A percentile compares a stretch with the other conserved stretches of the same genome.
These are phyloP conservation scores for Macrochelys suwanniensis DNA, from an alignment of 2,797 vertebrate genomes.

Conservation along the genomic window DNA sequence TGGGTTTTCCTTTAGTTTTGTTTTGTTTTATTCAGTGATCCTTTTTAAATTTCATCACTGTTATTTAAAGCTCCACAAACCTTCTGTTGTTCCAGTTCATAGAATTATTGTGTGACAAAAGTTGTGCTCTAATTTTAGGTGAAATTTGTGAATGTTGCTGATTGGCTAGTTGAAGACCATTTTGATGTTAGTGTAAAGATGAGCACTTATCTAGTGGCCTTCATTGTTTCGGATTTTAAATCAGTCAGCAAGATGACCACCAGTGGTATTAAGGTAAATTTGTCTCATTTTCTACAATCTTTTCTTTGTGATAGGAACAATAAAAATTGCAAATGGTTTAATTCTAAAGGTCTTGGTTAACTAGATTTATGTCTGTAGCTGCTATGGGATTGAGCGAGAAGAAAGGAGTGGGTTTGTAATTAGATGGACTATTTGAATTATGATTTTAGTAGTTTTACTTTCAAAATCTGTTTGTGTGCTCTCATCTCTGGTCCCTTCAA, in stretches of 20 bases:
- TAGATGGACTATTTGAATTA: not conserved
- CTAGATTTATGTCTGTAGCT: rapidly evolving
- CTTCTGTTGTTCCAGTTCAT: not conserved
- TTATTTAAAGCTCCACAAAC: not conserved
- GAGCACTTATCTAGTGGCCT: conserved; percentile 95
- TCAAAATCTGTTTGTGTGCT: not conserved
- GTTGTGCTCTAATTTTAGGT: conserved; percentile 76
- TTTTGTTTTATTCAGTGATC: not conserved
- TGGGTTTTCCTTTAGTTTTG: not conserved
- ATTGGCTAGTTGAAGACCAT: conserved; percentile 89
- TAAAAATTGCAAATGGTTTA: not conserved
- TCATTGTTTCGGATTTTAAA: conserved; percentile 92
- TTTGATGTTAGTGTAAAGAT: conserved; percentile 92
- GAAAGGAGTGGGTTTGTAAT: not conserved
- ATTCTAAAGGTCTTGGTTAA: not conserved
- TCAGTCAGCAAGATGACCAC: conserved; percentile 89
- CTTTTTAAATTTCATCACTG: not conserved
- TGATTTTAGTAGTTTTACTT: not conserved
- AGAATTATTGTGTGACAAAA: not conserved
- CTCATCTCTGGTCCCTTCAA: not conserved
- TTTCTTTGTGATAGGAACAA: not conserved
- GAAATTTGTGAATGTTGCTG: conserved; percentile 83
- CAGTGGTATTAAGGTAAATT: conserved; percentile 90
- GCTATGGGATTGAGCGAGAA: not conserved
- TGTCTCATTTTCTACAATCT: not conserved